phyloP scores from a whole-genome alignment of 2,888 invertebrate species.

The Chymomyza caudatula region DNA sequence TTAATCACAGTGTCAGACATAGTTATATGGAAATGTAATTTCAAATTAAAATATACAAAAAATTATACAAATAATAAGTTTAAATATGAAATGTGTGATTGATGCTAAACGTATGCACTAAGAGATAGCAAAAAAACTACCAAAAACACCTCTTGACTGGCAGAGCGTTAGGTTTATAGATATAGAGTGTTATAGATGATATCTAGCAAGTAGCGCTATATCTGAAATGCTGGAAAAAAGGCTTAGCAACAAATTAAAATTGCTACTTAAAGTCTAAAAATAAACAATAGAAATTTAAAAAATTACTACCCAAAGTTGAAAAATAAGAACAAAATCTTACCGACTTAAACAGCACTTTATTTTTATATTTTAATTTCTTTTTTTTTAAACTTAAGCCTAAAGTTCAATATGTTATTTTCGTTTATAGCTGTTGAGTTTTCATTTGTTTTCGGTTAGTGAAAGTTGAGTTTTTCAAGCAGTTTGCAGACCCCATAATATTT shows the following conservation, averaged over 20 bases:
- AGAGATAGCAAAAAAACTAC: neutral
- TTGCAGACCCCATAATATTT: neutral
- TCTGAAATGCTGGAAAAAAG: neutral
- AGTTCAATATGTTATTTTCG: neutral
- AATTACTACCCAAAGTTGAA: neutral
- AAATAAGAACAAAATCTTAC: neutral
- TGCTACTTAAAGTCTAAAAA: neutral
- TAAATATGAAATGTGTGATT: constrained; percentile 1
- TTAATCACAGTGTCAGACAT: constrained; percentile 27
- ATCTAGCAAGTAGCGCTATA: neutral
- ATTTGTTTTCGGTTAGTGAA: neutral
- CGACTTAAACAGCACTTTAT: neutral
- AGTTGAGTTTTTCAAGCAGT: neutral
- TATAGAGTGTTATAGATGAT: neutral
- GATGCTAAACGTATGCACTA: neutral
- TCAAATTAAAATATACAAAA: neutral
- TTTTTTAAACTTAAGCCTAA: neutral
- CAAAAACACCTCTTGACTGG: neutral
- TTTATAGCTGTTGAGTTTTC: neutral
- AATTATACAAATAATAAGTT: neutral
- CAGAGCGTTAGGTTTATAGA: neutral
- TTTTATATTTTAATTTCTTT: neutral
- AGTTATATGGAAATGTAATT: neutral
- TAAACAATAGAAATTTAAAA: neutral
- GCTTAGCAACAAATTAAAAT: neutral